Conservation (phyloP, 2,113 vertebrate species). For the Mesembrinibis cayennensis region DNA sequence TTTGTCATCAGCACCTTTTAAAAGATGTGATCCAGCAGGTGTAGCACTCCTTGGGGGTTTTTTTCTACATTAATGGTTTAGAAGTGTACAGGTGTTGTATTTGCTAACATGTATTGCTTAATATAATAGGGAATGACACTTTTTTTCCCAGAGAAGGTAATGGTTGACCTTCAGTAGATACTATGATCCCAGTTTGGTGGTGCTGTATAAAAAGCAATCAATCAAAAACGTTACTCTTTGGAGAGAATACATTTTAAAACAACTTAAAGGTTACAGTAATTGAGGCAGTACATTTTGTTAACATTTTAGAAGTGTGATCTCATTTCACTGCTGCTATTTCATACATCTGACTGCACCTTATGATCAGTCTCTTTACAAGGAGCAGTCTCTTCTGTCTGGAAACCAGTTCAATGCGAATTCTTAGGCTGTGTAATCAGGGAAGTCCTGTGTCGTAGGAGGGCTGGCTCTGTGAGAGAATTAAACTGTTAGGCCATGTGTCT, state of each 20-base stretch:
- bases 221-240: neutral
- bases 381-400: neutral
- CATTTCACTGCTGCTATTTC: neutral
- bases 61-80: neutral
- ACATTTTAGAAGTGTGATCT: neutral
- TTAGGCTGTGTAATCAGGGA: neutral
- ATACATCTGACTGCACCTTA: neutral
- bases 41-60: neutral
- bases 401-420: neutral
- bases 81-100: neutral
- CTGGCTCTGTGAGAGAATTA: neutral
- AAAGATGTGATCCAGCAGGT: neutral
- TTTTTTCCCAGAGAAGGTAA: neutral
- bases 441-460: neutral
- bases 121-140: neutral
- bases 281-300: neutral
- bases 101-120: neutral
- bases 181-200: neutral
- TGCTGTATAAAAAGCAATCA: neutral
- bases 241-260: neutral
- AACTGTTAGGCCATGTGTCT: neutral
- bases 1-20: neutral
- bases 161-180: neutral
- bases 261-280: neutral
- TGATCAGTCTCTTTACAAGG: neutral